phyloP scores from a whole-genome alignment of 2,888 invertebrate species.

The Melanotus villosus region DNA sequence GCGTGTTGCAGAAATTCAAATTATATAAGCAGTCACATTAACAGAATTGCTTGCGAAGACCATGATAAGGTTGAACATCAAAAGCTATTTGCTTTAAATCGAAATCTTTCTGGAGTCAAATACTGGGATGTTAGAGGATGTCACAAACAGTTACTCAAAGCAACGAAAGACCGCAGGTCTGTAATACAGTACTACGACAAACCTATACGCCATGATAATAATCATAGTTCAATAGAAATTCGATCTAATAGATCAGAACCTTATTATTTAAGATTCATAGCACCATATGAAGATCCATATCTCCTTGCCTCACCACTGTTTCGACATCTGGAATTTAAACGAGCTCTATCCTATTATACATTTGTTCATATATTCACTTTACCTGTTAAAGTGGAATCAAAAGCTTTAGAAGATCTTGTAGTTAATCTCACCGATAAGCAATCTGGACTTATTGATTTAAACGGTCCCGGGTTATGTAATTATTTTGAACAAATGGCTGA shows the following conservation, averaged over 20 bases:
- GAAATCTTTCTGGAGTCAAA: constrained; percentile 24
- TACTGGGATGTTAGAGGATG: constrained; percentile 18
- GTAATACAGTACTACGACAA: not conserved
- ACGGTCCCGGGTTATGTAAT: too few species aligned
- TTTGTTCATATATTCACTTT: too few species aligned
- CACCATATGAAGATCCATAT: too few species aligned
- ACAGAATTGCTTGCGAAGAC: constrained; percentile 7
- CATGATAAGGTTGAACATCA: constrained; percentile 18
- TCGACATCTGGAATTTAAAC: too few species aligned
- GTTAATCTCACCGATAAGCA: too few species aligned
- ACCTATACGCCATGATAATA: not conserved
- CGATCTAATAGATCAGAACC: not conserved
- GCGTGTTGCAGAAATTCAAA: constrained; percentile 18
- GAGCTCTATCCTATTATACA: too few species aligned
- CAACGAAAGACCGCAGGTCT: not conserved
- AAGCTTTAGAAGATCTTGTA: too few species aligned
- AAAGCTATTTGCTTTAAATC: constrained; percentile 24
- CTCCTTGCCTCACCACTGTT: too few species aligned
- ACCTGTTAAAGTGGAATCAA: too few species aligned
- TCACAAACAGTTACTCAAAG: not conserved
- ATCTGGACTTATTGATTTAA: too few species aligned
- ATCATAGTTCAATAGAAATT: not conserved
- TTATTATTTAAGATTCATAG: not conserved
- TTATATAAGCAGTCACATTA: not conserved
- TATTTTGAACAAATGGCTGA: too few species aligned